Conservation (phyloP, 2,797 vertebrate species). For the Caiman crocodilus region DNA sequence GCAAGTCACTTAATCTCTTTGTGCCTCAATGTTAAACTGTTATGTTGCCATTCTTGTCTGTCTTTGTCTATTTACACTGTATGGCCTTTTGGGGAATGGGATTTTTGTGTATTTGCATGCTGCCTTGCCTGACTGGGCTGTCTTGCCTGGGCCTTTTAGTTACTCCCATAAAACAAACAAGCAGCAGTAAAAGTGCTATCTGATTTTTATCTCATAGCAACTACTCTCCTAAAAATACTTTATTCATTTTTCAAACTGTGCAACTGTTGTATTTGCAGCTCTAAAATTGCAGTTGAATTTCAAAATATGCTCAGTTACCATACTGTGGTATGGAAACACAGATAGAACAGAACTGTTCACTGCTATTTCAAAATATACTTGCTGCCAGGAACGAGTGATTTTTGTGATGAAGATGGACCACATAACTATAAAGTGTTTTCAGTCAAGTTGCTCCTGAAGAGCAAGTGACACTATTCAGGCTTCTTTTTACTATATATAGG, state of each 20-base stretch:
- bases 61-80: neutral
- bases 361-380: constrained; percentile 28
- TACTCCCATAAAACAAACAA: neutral
- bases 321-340: neutral
- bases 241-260: constrained; percentile 42
- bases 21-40: neutral
- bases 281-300: neutral
- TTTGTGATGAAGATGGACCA: constrained; percentile 58
- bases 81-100: neutral
- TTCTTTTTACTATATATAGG: constrained; percentile 33
- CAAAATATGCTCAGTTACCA: neutral
- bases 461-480: constrained; percentile 46
- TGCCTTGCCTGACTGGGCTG: neutral
- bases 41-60: neutral
- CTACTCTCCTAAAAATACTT: neutral
- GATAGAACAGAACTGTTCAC: neutral
- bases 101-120: neutral
- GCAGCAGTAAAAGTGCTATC: constrained; percentile 34
- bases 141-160: neutral
- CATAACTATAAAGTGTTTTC: constrained; percentile 58
- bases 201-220: constrained; percentile 42
- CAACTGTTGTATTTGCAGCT: constrained; percentile 16
- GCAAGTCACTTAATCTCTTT: neutral
- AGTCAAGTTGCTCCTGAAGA: constrained; percentile 60
- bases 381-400: constrained; percentile 24